Percentiles rank a stretch among this genome's conserved stretches.
Evolutionary conservation across 2,113 vertebrate genomes (phyloP).

Genomic region (Grallaria varia): DNA sequence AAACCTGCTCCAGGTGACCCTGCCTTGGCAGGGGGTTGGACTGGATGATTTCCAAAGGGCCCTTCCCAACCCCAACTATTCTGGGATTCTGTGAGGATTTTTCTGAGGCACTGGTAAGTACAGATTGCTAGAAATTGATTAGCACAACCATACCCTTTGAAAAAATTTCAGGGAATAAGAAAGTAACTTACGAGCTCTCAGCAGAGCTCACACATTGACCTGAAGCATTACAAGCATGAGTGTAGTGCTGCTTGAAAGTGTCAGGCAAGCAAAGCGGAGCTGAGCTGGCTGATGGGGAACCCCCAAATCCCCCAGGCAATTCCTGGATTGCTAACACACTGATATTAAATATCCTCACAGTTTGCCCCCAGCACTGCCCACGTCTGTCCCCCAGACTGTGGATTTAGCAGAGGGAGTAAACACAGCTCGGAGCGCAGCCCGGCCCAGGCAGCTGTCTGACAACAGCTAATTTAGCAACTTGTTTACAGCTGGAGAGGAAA

Average conservation of each 20-base stretch:
- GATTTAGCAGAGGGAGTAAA: slow-evolving; percentile 34
- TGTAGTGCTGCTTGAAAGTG: neutral
- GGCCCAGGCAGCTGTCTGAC: slow-evolving; percentile 79
- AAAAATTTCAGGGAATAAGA: neutral
- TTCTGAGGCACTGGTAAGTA: neutral
- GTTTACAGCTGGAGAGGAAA: slow-evolving; percentile 83
- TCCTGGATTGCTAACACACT: neutral
- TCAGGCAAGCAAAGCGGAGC: neutral
- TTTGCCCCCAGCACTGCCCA: neutral
- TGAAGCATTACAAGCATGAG: neutral
- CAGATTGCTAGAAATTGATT: neutral
- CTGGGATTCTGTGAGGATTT: neutral
- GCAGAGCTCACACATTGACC: neutral
- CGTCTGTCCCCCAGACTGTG: neutral
- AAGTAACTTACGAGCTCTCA: neutral
- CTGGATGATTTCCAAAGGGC: neutral
- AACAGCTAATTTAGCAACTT: slow-evolving; percentile 84
- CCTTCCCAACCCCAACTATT: neutral
- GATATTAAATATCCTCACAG: neutral
- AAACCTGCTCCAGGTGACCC: neutral
- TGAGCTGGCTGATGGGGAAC: neutral
- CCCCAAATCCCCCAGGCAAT: neutral
- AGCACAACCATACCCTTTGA: neutral
- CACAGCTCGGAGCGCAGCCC: neutral
- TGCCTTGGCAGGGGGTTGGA: neutral